These are phyloP conservation scores for Clitarchus hookeri DNA, from an alignment of 2,888 invertebrate genomes.

Conservation along the genomic window DNA sequence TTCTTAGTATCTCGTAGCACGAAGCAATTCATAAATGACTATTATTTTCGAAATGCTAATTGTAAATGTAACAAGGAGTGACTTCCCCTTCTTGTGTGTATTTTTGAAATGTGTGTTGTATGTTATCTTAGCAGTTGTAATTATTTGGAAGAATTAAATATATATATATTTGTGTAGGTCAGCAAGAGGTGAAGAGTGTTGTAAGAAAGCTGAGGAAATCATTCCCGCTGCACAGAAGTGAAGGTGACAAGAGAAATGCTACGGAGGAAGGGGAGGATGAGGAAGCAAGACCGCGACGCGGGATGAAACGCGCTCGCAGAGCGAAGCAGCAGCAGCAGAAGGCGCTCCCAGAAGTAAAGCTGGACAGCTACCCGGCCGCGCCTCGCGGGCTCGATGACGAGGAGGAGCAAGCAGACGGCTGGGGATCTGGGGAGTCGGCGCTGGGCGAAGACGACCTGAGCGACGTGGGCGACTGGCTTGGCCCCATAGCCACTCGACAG, in stretches of 20 bases:
- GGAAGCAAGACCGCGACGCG: constrained; percentile 50
- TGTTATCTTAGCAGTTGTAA: too few relatives aligned
- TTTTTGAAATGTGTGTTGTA: not conserved
- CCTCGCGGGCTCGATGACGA: constrained; percentile 78
- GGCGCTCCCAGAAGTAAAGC: constrained; percentile 67
- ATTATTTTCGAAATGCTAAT: too few relatives aligned
- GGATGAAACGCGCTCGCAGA: constrained; percentile 64
- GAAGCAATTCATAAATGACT: too few relatives aligned
- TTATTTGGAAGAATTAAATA: constrained; percentile 24
- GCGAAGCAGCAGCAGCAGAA: constrained; percentile 60
- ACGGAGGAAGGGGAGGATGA: constrained; percentile 30
- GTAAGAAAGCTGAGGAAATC: constrained; percentile 69
- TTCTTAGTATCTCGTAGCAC: too few relatives aligned
- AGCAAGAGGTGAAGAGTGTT: constrained; percentile 82
- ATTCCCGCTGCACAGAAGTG: constrained; percentile 62
- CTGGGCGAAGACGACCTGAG: constrained; percentile 47
- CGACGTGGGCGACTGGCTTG: constrained; percentile 44
- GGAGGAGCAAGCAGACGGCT: constrained; percentile 56
- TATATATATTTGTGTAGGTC: constrained; percentile 58
- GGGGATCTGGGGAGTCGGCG: constrained; percentile 54
- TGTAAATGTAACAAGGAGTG: too few relatives aligned
- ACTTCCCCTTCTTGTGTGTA: not conserved
- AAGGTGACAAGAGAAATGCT: constrained; percentile 38
- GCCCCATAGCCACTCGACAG: constrained; percentile 53
- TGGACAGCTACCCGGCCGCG: constrained; percentile 71